A percentile compares a stretch with the other conserved stretches of the same genome.
These are phyloP conservation scores for Cheilosia soror DNA, from an alignment of 2,888 invertebrate species.

Conservation along the genomic window DNA sequence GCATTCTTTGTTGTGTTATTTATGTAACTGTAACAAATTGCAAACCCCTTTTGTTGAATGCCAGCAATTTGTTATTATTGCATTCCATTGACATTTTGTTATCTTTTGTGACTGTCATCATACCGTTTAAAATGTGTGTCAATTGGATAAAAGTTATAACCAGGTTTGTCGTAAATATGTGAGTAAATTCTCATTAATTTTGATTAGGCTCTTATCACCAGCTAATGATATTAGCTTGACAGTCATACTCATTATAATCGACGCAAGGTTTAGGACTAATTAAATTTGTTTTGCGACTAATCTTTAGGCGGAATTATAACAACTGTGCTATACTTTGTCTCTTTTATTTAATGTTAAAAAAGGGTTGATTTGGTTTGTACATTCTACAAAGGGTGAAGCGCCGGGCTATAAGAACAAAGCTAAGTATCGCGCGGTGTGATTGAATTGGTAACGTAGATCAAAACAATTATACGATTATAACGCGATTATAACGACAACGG, in stretches of 20 bases:
- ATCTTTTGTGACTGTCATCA: constrained; percentile 4
- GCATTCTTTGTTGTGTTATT: constrained; percentile 36
- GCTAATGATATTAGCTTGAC: constrained; percentile 1
- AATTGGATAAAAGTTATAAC: constrained; percentile 26
- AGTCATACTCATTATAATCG: not conserved
- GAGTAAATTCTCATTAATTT: constrained; percentile 20
- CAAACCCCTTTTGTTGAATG: not conserved
- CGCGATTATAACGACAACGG: not conserved
- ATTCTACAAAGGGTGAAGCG: not conserved
- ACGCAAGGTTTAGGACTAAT: constrained; percentile 12
- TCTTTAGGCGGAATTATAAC: not conserved
- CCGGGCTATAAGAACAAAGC: not conserved
- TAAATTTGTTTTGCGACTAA: not conserved
- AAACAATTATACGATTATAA: constrained; percentile 1
- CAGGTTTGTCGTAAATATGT: not conserved
- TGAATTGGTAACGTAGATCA: not conserved
- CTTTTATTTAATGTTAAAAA: not conserved
- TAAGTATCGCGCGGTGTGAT: too few species aligned
- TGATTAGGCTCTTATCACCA: constrained; percentile 17
- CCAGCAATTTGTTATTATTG: constrained; percentile 24
- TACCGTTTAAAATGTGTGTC: constrained; percentile 30
- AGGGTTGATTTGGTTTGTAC: not conserved
- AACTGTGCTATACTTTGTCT: not conserved
- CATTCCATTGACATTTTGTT: constrained; percentile 10
- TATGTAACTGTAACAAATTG: constrained; percentile 1